Evolutionary conservation across 2,888 invertebrate genomes (phyloP), one percentile per base, ranked within the genome.

Genomic region (Epinotia demarniana): DNA sequence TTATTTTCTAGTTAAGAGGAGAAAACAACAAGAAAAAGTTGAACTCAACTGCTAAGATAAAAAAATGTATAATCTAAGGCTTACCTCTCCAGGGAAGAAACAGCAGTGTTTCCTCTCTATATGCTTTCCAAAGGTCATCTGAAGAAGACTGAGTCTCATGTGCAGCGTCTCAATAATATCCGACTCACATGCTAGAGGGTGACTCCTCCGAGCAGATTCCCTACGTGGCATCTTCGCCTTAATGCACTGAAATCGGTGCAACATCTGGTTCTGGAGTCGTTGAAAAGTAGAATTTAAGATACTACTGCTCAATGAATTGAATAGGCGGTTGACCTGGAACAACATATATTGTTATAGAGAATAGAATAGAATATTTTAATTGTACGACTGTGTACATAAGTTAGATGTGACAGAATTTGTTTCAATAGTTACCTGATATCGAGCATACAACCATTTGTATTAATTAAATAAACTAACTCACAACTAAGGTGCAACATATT

Each of bases 51-150:
- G 33, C 33, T 33, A 33, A 39, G 0, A 8, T 39, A 8, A 39
- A 27, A 6, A 27, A 60, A 4, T 27, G 27, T 1, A 63, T 19
- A 19, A 19, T 0, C 6, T 18, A 72, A 72, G 73, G 66, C 90
- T 95, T 94, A 98, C 98, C 95, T 98, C 98, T 90, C 98, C 98
- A 64, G 98, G 98, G 87, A 99, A 98, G 91, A 99, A 99, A 92
- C 98, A 98, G 88, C 98, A 98, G 86, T 98, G 97, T 87, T 97
- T 98, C 83, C 97, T 95, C 89, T 98, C 98, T 87, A 99, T 98
- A 89, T 98, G 98, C 92, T 98, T 98, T 70, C 98, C 98, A 93
- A 98, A 98, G 23, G 98, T 97, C 98, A 98, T 98, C 91, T 98
- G 98, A 78, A 99, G 94, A 75, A 99, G 93, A 72, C 98, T 98